Base-by-base conservation (phyloP, 1,140 invertebrate species). In the Drosophila mauritiana region DNA sequence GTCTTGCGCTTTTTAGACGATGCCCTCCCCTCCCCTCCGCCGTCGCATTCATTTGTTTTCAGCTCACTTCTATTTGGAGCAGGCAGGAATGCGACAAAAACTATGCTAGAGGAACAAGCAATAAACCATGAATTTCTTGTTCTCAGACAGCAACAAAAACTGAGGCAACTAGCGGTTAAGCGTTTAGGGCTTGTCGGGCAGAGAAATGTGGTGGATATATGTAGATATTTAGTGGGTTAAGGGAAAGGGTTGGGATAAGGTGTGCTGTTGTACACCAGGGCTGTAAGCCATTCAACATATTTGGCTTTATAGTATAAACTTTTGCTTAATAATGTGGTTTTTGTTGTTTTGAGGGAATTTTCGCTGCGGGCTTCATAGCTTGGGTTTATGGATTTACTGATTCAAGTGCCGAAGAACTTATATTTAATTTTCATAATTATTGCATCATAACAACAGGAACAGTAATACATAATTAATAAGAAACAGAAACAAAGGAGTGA, bases 91-190 rank as follows among this genome's bases (percentile, higher is more conserved):
- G 84, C 84, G 84, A 83, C 84, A 89, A 88, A 88, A 88, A 88
- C 84, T 89, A 78, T 80, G 72, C 64, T 83, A 89, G 67, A 84
- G 83, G 84, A 88, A 88, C 84, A 88, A 88, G 84, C 84, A 89
- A 88, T 88, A 88, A 88, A 88, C 84, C 84, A 88, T 88, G 89
- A 84, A 89, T 89, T 89, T 88, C 84, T 78, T 80, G 84, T 89
- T 84, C 56, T 48, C 65, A 51, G 61, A 46, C 62, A 65, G 56
- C 46, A 62, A 43, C 48, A 64, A 58, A 37, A 81, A 54, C 31
- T 8, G 10, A 42, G 69, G 49, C 40, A 57, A 37, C 54, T 53
- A 61, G 61, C 63, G 82, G 49, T 75, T 78, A 88, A 86, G 78
- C 72, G 70, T 62, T 83, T 83, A 76, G 73, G 81, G 73, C 73